Percentiles rank a stretch among this genome's conserved stretches.
Evolutionary conservation across 37 sponge, comb jelly and placozoan species (phyloP).

Genomic region (Chondrilla cf. caribensis): DNA sequence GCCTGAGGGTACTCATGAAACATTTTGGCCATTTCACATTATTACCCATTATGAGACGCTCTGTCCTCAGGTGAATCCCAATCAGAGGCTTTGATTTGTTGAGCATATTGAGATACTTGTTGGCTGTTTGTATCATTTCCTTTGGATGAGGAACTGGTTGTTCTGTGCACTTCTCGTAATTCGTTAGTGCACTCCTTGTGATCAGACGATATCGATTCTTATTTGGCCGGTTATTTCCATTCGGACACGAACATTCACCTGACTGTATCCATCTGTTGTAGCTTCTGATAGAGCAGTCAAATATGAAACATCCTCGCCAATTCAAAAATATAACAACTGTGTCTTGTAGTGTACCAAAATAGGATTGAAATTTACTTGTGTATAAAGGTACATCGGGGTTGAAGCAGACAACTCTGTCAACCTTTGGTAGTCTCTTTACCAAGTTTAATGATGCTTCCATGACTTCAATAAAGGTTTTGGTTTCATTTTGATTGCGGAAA

Average conservation of each 20-base stretch:
- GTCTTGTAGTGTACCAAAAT: background rate
- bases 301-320: conserved; percentile 17
- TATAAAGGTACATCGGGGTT: background rate
- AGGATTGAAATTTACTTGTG: background rate
- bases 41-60: too few species aligned
- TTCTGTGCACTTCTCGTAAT: background rate
- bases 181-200: background rate
- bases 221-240: background rate
- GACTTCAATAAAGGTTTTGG: background rate
- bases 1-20: too few species aligned
- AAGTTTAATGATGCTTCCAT: too few species aligned
- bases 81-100: conserved; percentile 1
- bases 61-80: conserved; percentile 35
- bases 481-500: background rate
- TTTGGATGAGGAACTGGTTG: background rate
- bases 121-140: background rate
- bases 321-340: background rate
- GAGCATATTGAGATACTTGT: background rate
- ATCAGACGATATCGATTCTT: background rate
- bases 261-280: background rate
- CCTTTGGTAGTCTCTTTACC: background rate
- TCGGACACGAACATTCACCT: background rate
- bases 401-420: background rate
- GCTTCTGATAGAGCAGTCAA: background rate
- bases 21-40: too few species aligned